These are phyloP conservation scores for Apistogramma diplotaenia DNA, from an alignment of 2,113 vertebrate species.

Conservation along the genomic window DNA sequence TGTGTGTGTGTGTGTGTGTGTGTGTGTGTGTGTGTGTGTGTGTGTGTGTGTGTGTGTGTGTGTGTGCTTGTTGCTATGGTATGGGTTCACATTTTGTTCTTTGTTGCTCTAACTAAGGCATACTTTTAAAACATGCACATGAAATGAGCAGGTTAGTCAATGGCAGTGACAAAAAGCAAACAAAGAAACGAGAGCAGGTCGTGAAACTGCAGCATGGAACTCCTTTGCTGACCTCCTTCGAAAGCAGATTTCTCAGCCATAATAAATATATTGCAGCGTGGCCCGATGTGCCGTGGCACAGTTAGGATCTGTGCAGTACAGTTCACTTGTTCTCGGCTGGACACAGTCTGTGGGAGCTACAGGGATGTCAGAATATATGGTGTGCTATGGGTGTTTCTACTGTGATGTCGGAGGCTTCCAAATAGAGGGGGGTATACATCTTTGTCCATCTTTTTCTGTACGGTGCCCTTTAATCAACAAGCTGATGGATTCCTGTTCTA, in stretches of 20 bases:
- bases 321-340: constrained; percentile 41
- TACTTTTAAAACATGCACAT: not conserved
- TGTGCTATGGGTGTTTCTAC: not conserved
- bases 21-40: not conserved
- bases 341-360: constrained; percentile 5
- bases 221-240: constrained; percentile 14
- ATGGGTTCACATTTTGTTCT: not conserved
- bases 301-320: constrained; percentile 47
- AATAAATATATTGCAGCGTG: constrained; percentile 56
- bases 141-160: not conserved
- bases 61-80: not conserved
- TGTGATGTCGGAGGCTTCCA: constrained; percentile 11
- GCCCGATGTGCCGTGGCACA: constrained; percentile 30
- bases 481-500: constrained; percentile 9
- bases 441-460: constrained; percentile 18
- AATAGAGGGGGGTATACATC: constrained; percentile 11
- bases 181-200: constrained; percentile 20
- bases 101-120: constrained; percentile 1
- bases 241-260: constrained; percentile 52
- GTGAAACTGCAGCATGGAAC: constrained; percentile 33
- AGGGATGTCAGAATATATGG: constrained; percentile 6
- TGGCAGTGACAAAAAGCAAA: not conserved
- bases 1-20: not conserved
- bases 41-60: not conserved
- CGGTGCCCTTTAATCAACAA: not conserved